Evolutionary conservation across 2,888 invertebrate genomes (phyloP).

Genomic region (Hyalella azteca): DNA sequence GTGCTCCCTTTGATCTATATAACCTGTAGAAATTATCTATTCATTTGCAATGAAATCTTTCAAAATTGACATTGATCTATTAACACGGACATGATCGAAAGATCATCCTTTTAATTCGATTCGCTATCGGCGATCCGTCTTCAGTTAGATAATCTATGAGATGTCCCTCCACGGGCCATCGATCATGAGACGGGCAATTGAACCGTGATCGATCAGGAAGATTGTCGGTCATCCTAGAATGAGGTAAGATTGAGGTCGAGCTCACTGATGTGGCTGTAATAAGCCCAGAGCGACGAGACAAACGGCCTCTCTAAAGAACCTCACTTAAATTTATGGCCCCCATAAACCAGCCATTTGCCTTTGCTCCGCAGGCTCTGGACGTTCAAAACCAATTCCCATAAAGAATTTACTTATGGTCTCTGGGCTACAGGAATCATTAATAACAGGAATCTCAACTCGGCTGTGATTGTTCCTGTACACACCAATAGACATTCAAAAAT

Average conservation of each 20-base stretch:
- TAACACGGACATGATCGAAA: too few relatives aligned
- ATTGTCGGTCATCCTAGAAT: slow-evolving; percentile 1
- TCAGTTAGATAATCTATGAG: slow-evolving; percentile 2
- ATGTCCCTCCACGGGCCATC: not conserved
- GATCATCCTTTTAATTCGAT: too few relatives aligned
- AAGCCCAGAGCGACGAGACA: not conserved
- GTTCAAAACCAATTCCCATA: not conserved
- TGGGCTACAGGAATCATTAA: too few relatives aligned
- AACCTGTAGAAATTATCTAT: too few relatives aligned
- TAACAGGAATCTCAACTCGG: too few relatives aligned
- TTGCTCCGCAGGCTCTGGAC: not conserved
- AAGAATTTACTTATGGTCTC: not conserved
- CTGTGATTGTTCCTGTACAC: too few relatives aligned
- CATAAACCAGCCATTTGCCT: not conserved
- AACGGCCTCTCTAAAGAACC: not conserved
- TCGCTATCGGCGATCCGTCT: not conserved
- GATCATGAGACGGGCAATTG: slow-evolving; percentile 16
- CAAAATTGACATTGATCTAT: too few relatives aligned
- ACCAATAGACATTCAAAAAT: too few relatives aligned
- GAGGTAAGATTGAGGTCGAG: slow-evolving; percentile 13
- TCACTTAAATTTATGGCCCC: slow-evolving; percentile 11
- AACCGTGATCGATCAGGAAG: not conserved
- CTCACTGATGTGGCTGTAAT: not conserved
- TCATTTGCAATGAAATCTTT: too few relatives aligned
- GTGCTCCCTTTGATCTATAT: too few relatives aligned